These are phyloP conservation scores for Synergus itoensis DNA, from an alignment of 2,888 invertebrate genomes.

Conservation along the genomic window DNA sequence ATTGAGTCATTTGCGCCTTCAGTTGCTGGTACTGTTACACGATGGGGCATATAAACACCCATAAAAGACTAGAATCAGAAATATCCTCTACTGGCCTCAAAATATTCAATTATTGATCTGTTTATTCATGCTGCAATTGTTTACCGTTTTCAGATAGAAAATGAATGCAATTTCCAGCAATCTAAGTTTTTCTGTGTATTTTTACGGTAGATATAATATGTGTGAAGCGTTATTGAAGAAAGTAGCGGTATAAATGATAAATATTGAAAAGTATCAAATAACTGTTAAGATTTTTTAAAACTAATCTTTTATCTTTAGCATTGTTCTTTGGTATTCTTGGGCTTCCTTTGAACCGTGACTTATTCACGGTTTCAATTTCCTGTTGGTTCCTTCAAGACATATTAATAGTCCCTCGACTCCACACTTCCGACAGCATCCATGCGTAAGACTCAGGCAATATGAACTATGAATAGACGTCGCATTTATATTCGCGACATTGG, in stretches of 20 bases:
- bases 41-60: background rate
- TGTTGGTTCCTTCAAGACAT: conserved; percentile 15
- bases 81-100: background rate
- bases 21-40: background rate
- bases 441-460: conserved; percentile 27
- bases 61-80: background rate
- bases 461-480: conserved; percentile 41
- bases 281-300: too few species aligned
- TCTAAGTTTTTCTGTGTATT: too few species aligned
- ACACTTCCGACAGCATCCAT: conserved; percentile 40
- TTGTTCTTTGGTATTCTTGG: background rate
- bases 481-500: conserved; percentile 60
- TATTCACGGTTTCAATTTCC: conserved; percentile 1
- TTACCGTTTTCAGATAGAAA: too few species aligned
- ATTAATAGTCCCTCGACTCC: conserved; percentile 34
- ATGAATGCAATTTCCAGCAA: too few species aligned
- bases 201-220: too few species aligned
- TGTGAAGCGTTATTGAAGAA: too few species aligned
- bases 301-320: too few species aligned
- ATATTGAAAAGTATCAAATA: too few species aligned
- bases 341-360: background rate
- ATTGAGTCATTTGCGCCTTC: background rate
- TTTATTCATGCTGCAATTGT: too few species aligned
- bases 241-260: too few species aligned
- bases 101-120: too few species aligned